Conservation (phyloP, 2,113 vertebrate species). For the Pholis gunnellus region DNA sequence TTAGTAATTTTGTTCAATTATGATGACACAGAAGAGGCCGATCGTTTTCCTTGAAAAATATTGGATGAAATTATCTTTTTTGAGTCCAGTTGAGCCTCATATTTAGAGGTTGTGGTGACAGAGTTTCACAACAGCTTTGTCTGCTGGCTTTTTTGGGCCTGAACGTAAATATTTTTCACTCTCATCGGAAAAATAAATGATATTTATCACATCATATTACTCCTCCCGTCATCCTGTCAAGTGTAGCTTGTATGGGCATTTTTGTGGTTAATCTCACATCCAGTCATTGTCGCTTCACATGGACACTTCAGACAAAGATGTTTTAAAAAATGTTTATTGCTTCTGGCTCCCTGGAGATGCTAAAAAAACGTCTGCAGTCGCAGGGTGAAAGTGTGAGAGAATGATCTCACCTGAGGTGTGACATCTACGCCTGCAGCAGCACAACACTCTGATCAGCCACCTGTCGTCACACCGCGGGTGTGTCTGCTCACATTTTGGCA, state of each 20-base stretch:
- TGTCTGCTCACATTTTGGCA: slow-evolving; percentile 5
- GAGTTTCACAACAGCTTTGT: not conserved
- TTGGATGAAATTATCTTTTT: not conserved
- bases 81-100: not conserved
- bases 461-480: slow-evolving; percentile 44
- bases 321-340: slow-evolving; percentile 39
- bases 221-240: not conserved
- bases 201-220: not conserved
- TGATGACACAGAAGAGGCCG: not conserved
- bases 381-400: slow-evolving; percentile 49
- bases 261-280: slow-evolving; percentile 11
- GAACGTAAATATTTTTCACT: not conserved
- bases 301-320: not conserved
- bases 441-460: slow-evolving; percentile 39
- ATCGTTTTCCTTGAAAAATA: not conserved
- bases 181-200: not conserved
- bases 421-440: slow-evolving; percentile 34
- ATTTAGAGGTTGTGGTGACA: not conserved
- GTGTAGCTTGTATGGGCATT: not conserved
- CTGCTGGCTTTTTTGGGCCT: not conserved
- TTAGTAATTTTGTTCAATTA: no score
- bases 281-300: not conserved
- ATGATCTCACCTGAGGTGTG: slow-evolving; percentile 71
- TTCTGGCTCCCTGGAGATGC: slow-evolving; percentile 16
- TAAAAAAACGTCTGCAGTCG: slow-evolving; percentile 31